phyloP scores from a whole-genome alignment of 1,140 invertebrate genomes.

The Neotoxoptera formosana region DNA sequence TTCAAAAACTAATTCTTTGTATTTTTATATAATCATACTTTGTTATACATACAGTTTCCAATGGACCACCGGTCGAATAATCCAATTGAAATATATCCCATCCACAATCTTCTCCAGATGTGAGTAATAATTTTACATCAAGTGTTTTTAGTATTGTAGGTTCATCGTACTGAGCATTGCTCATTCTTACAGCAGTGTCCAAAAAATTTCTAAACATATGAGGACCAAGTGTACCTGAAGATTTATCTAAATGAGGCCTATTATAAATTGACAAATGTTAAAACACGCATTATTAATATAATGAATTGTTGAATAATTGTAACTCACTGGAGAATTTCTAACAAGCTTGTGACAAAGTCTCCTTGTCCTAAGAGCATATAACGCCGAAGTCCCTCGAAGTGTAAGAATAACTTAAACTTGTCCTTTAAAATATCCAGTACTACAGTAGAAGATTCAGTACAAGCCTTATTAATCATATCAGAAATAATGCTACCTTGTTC shows the following conservation, averaged over 20 bases:
- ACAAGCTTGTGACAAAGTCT: constrained; percentile 92
- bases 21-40: too few relatives aligned
- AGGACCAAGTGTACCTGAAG: constrained; percentile 84
- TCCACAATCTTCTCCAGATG: constrained; percentile 81
- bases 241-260: constrained; percentile 87
- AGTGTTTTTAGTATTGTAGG: constrained; percentile 86
- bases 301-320: constrained; percentile 54
- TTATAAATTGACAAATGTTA: constrained; percentile 58
- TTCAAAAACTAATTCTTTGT: neutral
- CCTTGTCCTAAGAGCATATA: constrained; percentile 94
- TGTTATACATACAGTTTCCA: constrained; percentile 75
- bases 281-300: constrained; percentile 47
- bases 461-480: constrained; percentile 81
- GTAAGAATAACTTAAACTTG: constrained; percentile 88
- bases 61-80: constrained; percentile 92
- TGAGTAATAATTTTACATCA: constrained; percentile 83
- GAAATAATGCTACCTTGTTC: constrained; percentile 79
- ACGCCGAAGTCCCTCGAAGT: constrained; percentile 87
- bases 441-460: constrained; percentile 84
- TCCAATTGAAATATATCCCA: constrained; percentile 96
- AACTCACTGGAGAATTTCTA: constrained; percentile 88
- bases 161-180: constrained; percentile 95
- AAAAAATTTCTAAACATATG: constrained; percentile 90
- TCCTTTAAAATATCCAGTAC: constrained; percentile 86
- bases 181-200: constrained; percentile 89